Percentiles rank a stretch among this genome's conserved stretches.
phyloP scores from a whole-genome alignment of 1,140 invertebrate species.

The Euura saliciscinereae region DNA sequence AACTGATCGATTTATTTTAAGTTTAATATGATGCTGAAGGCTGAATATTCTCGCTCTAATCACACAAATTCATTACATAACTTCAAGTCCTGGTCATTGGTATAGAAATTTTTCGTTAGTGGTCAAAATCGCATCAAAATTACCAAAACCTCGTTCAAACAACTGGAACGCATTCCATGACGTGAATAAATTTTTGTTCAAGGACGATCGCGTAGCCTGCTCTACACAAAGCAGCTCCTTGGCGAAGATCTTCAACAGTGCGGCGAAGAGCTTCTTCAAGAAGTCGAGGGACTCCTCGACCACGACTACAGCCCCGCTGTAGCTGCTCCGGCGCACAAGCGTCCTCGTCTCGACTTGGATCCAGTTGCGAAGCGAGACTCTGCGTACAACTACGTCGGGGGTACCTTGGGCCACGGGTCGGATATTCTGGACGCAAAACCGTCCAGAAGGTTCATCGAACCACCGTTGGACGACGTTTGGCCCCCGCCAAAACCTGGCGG shows the following conservation, averaged over 20 bases:
- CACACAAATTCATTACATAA: not conserved
- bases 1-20: no score
- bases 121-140: no score
- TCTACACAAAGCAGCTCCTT: conserved; percentile 53
- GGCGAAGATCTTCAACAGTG: conserved; percentile 55
- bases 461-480: conserved; percentile 56
- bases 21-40: no score
- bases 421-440: conserved; percentile 25
- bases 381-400: conserved; percentile 33
- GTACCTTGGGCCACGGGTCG: conserved; percentile 29
- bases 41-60: conserved; percentile 1
- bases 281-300: conserved; percentile 51
- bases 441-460: conserved; percentile 48
- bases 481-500: conserved; percentile 48
- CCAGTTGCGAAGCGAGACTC: conserved; percentile 27
- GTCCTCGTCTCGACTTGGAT: conserved; percentile 40
- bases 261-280: conserved; percentile 50
- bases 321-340: conserved; percentile 48
- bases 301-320: conserved; percentile 57
- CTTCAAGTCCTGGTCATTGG: not conserved
- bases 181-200: conserved; percentile 7
- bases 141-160: no score
- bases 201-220: conserved; percentile 57
- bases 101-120: no score
- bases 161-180: no score